Base-by-base conservation (phyloP, 2,888 invertebrate species). In the Plebejus anna region DNA sequence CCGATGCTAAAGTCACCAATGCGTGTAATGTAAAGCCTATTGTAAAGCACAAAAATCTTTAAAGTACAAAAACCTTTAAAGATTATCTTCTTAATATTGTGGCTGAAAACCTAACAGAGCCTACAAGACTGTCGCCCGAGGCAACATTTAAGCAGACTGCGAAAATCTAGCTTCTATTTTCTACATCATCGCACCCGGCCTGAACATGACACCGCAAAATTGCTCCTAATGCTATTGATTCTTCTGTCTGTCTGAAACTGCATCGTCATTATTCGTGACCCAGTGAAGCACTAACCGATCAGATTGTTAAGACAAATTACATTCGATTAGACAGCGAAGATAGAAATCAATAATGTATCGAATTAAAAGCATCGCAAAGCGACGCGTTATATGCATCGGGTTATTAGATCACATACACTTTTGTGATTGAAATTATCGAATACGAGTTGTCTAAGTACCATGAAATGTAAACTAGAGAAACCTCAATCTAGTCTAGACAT, bases 181-280 rank as follows among this genome's bases (percentile, higher is more conserved):
- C 66, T 66, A 66, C 13, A 66, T 66, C 32, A 66, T 13, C 66
- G 32, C 66, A 66, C 66, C 13, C 66, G 28, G 66, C 66, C 66
- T 61, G 61, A 28, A 61, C 61, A 66, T 36, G 66, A 66, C 66
- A 66, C 16, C 66, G 66, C 66, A 66, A 4, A 66, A 66, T 66
- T 66, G 32, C 61, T 13, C 32, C 13, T 32, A 66, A 66, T 66
- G 66, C 66, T 61, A 66, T 66, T 32, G 66, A 66, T 66, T 28
- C 28, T 28, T 61, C 28, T 28, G 61, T 61, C 61, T 61, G 57
- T 61, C 61, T 61, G 7, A 28, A 61, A 28, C 11, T 61, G 61
- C 61, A 61, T 7, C 61, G 61, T 28, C 61, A 61, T 61, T 61
- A 61, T 22, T 61, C 61, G 61, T 61, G 61, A 61, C 28, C 61